These are phyloP conservation scores for Misgurnus anguillicaudatus DNA, from an alignment of 2,113 vertebrate species.

Conservation along the genomic window DNA sequence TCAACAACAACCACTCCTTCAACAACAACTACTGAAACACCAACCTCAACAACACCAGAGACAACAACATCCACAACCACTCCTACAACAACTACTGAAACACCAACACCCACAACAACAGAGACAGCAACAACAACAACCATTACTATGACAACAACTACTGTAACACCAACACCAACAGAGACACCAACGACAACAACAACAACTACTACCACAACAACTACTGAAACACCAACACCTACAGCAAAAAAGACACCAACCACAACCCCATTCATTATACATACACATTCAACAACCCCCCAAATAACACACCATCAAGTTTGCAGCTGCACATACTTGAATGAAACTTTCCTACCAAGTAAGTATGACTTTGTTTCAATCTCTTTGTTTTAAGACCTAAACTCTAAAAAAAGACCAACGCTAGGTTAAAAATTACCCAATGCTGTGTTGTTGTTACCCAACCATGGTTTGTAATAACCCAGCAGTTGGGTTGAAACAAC, in stretches of 20 bases:
- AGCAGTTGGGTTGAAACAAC: too few species aligned
- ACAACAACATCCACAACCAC: not conserved
- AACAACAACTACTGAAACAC: not conserved
- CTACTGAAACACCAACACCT: too few species aligned
- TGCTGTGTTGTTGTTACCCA: too few species aligned
- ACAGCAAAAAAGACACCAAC: not conserved
- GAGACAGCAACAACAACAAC: not conserved
- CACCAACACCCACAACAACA: not conserved
- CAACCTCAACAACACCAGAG: not conserved
- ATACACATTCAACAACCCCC: not conserved
- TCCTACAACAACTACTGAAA: too few species aligned
- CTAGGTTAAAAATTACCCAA: too few species aligned
- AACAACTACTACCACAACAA: too few species aligned
- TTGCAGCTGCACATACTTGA: conserved; percentile 64
- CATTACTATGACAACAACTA: not conserved
- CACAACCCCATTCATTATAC: not conserved
- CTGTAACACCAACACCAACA: not conserved
- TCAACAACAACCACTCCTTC: not conserved
- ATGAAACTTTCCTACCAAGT: conserved; percentile 50
- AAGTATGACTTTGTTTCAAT: conserved; percentile 24
- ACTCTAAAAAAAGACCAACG: too few species aligned
- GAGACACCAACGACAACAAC: not conserved
- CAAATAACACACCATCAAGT: not conserved
- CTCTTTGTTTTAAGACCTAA: too few species aligned
- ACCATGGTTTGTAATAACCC: too few species aligned